A percentile compares a stretch with the other conserved stretches of the same genome.
phyloP scores from a whole-genome alignment of 2,113 vertebrate genomes.

The Leptobrachium ailaonicum region DNA sequence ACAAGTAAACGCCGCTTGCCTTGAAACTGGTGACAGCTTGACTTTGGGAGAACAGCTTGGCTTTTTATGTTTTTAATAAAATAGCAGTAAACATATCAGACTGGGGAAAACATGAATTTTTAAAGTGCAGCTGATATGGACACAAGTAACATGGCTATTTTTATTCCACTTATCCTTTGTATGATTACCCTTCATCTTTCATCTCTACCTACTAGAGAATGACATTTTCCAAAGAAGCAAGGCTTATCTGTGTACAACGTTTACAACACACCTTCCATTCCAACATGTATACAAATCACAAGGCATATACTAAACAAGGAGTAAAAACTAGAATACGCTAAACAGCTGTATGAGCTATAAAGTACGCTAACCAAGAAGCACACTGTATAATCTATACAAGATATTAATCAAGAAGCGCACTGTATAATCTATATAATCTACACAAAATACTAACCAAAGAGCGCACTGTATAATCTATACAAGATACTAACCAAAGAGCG shows the following conservation, averaged over 20 bases:
- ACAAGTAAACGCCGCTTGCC: conserved; percentile 9
- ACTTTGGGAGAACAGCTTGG: conserved; percentile 28
- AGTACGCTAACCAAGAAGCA: no score
- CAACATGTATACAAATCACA: no score
- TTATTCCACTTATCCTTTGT: conserved; percentile 13
- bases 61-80: conserved; percentile 47
- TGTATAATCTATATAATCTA: no score
- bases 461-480: no score
- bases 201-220: conserved; percentile 5
- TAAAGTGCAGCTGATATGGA: conserved; percentile 38
- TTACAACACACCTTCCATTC: no score
- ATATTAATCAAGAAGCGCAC: no score
- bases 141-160: conserved; percentile 23
- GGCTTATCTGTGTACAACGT: not conserved
- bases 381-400: no score
- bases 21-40: conserved; percentile 31
- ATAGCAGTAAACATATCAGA: conserved; percentile 35
- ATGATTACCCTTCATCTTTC: conserved; percentile 14
- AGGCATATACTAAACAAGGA: no score
- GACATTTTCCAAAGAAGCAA: conserved; percentile 11
- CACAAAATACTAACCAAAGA: no score
- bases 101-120: conserved; percentile 39
- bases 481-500: no score
- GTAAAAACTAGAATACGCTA: no score
- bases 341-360: no score